A percentile compares a stretch with the other conserved stretches of the same genome.
phyloP scores from a whole-genome alignment of 2,113 vertebrate species.

The Falcunculus frontatus region DNA sequence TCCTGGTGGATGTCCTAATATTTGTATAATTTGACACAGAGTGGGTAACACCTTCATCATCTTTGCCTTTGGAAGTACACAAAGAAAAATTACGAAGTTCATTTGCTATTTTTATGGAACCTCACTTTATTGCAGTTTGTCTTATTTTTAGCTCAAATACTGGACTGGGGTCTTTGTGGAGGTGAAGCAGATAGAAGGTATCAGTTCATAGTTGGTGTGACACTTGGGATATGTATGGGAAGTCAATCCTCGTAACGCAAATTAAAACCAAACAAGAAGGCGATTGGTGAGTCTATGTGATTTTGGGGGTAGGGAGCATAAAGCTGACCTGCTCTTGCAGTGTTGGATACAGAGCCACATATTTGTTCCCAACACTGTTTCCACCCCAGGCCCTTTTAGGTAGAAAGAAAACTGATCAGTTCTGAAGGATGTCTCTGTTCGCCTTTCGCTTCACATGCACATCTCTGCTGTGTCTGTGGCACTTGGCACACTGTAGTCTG shows the following conservation, averaged over 20 bases:
- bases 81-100: neutral
- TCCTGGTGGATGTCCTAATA: neutral
- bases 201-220: neutral
- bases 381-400: neutral
- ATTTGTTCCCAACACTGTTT: neutral
- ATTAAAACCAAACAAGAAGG: neutral
- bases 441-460: neutral
- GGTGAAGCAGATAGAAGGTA: neutral
- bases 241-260: neutral
- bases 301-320: neutral
- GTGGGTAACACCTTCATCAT: neutral
- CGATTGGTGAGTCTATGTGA: fast-evolving
- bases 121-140: neutral
- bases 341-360: neutral
- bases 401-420: neutral
- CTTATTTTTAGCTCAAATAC: neutral
- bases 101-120: neutral
- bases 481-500: neutral
- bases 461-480: neutral
- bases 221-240: neutral
- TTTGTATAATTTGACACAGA: neutral
- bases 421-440: neutral
- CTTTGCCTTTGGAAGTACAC: neutral
- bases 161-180: neutral
- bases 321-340: neutral